These are phyloP conservation scores for Erythrocercus mccallii DNA, from an alignment of 2,113 vertebrate genomes.

Conservation along the genomic window DNA sequence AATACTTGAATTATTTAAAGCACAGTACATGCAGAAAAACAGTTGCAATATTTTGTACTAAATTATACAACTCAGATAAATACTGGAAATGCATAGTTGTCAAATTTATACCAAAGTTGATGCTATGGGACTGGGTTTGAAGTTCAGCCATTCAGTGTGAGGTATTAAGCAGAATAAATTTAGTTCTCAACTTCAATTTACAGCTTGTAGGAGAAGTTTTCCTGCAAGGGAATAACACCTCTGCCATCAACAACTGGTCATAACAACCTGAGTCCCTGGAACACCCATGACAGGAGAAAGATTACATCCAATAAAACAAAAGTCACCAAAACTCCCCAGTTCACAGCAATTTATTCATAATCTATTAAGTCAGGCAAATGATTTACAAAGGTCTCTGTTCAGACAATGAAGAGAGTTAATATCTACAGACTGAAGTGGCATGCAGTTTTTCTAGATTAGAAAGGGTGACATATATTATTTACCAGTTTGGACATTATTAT, in stretches of 20 bases:
- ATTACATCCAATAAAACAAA: constrained; percentile 51
- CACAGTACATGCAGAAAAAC: background rate
- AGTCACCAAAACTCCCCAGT: constrained; percentile 3
- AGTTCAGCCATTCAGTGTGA: background rate
- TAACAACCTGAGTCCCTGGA: background rate
- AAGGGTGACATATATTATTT: constrained; percentile 26
- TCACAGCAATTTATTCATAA: constrained; percentile 22
- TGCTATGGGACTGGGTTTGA: background rate
- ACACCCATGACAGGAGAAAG: constrained; percentile 34
- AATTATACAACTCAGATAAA: constrained; percentile 18
- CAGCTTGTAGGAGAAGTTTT: background rate
- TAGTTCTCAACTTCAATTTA: constrained; percentile 46
- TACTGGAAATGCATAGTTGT: background rate
- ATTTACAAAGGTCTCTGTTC: constrained; percentile 49
- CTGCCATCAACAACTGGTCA: background rate
- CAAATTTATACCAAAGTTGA: constrained; percentile 15
- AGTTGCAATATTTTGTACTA: background rate
- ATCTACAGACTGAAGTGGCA: background rate
- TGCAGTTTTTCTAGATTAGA: constrained; percentile 19
- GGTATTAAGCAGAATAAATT: constrained; percentile 40
- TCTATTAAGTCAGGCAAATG: constrained; percentile 29
- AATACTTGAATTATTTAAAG: background rate
- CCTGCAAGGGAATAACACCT: constrained; percentile 16
- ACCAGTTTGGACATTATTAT: background rate
- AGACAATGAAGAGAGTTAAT: background rate